phyloP scores from a whole-genome alignment of 2,888 invertebrate species.

The Melieria picta region DNA sequence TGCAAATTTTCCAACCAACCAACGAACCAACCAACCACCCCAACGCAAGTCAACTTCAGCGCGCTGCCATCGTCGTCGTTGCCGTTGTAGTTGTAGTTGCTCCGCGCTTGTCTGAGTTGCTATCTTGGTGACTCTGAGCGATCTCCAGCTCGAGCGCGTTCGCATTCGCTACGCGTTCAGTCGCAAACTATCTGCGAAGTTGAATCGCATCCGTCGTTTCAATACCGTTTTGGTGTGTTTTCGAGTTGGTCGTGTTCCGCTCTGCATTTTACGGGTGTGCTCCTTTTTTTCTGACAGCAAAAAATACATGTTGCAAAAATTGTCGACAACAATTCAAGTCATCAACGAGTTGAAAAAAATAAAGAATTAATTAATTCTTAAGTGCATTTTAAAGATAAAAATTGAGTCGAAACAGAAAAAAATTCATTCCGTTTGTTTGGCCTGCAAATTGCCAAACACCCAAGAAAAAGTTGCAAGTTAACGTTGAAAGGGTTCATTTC shows the following conservation, averaged over 20 bases:
- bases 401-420: neutral
- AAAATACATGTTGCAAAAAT: neutral
- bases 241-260: conserved; percentile 62
- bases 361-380: neutral
- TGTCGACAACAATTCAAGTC: neutral
- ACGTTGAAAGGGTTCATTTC: neutral
- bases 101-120: conserved; percentile 4
- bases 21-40: neutral
- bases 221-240: conserved; percentile 64
- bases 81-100: conserved; percentile 2
- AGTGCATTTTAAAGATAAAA: neutral
- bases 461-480: too few relatives aligned
- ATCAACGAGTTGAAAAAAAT: neutral
- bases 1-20: conserved; percentile 7
- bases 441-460: too few relatives aligned
- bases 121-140: conserved; percentile 36
- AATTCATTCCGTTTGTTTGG: neutral
- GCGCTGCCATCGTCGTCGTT: conserved; percentile 1
- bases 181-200: conserved; percentile 59
- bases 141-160: conserved; percentile 29
- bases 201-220: conserved; percentile 60
- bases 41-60: conserved; percentile 50
- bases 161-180: conserved; percentile 17
- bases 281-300: conserved; percentile 31
- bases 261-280: conserved; percentile 26